phyloP scores from a whole-genome alignment of 92 coral and sea anemone species.

The Desmophyllum pertusum region DNA sequence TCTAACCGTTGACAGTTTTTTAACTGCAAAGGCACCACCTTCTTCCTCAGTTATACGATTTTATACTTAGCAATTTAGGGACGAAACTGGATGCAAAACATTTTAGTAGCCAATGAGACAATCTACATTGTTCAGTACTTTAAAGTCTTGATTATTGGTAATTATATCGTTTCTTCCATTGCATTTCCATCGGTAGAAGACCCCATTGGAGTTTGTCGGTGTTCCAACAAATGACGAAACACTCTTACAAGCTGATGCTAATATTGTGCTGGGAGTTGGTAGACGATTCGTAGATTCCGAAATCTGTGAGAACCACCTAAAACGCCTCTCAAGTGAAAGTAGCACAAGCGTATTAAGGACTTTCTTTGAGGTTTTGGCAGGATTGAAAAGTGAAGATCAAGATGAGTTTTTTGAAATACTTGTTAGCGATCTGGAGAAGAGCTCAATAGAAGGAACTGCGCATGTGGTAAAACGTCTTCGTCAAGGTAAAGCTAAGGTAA shows the following conservation, averaged over 20 bases:
- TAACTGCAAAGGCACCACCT: too few species aligned
- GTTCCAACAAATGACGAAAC: not conserved
- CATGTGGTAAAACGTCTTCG: not conserved
- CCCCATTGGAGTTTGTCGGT: too few species aligned
- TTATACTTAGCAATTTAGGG: too few species aligned
- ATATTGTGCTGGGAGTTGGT: not conserved
- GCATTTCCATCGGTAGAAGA: too few species aligned
- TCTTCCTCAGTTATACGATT: too few species aligned
- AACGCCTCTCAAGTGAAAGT: not conserved
- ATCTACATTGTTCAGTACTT: too few species aligned
- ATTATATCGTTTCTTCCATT: too few species aligned
- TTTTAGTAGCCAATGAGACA: too few species aligned
- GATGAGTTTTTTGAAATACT: constrained; percentile 6
- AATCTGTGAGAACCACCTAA: not conserved
- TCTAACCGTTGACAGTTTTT: too few species aligned
- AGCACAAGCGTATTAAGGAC: too few species aligned
- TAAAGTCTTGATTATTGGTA: too few species aligned
- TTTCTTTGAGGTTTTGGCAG: constrained; percentile 14
- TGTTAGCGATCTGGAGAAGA: not conserved
- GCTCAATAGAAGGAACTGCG: accelerated
- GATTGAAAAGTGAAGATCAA: not conserved
- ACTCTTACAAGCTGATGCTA: not conserved
- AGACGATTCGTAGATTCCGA: not conserved
- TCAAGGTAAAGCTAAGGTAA: not conserved
- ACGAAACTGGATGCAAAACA: too few species aligned